phyloP scores from a whole-genome alignment of 2,113 vertebrate genomes.

The Arothron firmamentum region DNA sequence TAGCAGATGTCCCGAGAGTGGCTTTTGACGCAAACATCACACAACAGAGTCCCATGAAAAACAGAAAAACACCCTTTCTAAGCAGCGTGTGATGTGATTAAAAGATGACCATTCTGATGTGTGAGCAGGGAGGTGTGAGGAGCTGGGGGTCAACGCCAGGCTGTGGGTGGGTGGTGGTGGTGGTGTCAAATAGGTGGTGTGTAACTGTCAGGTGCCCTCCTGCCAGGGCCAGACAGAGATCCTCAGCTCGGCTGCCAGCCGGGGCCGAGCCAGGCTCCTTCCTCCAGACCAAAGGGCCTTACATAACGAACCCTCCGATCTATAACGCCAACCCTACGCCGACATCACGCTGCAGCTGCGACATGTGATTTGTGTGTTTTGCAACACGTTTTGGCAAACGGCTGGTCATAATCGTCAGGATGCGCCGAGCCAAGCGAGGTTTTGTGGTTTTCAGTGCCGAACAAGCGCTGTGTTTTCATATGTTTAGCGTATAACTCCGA shows the following conservation, averaged over 20 bases:
- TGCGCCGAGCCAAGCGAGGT: conserved; percentile 34
- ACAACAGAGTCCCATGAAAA: not conserved
- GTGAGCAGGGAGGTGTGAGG: conserved; percentile 56
- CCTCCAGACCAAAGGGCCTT: conserved; percentile 58
- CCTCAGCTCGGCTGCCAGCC: conserved; percentile 48
- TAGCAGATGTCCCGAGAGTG: conserved; percentile 9
- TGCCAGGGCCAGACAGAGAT: conserved; percentile 53
- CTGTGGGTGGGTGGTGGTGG: conserved; percentile 44
- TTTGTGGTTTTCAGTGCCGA: not conserved
- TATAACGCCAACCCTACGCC: conserved; percentile 41
- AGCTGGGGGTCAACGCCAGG: conserved; percentile 55
- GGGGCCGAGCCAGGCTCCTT: conserved; percentile 45
- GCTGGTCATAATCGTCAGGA: conserved; percentile 20
- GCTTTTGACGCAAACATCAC: not conserved
- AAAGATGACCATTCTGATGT: conserved; percentile 49
- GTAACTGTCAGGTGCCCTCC: conserved; percentile 65
- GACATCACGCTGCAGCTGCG: conserved; percentile 8
- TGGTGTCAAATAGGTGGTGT: conserved; percentile 45
- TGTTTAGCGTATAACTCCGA: conserved; percentile 42
- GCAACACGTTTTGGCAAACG: too few relatives aligned
- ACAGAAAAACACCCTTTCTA: conserved; percentile 28
- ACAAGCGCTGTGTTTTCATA: too few relatives aligned
- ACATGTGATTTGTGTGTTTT: too few relatives aligned
- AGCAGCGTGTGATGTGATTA: conserved; percentile 41
- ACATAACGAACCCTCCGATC: conserved; percentile 41